Evolutionary conservation across 2,113 vertebrate genomes (phyloP).

Genomic region (Phalacrocorax aristotelis): DNA sequence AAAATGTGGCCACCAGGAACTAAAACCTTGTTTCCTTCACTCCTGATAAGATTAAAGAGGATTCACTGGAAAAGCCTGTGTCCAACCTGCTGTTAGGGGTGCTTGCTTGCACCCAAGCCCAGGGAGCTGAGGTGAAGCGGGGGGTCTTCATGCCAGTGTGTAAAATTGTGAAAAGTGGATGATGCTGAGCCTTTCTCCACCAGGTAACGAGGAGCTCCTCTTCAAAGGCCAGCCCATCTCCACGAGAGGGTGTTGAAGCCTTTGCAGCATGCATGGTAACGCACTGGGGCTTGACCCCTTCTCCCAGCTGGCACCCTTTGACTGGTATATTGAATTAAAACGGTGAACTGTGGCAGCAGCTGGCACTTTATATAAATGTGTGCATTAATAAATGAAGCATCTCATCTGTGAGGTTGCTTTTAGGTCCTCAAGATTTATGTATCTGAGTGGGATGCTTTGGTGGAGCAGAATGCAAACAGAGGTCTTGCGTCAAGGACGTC

Average conservation of each 20-base stretch:
- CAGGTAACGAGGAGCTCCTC: neutral
- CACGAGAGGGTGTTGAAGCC: accelerated
- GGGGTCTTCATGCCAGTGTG: accelerated
- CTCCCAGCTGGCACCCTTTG: neutral
- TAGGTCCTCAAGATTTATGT: neutral
- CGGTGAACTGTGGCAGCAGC: neutral
- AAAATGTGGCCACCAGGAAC: neutral
- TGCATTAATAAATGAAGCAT: neutral
- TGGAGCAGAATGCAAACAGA: neutral
- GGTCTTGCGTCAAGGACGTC: neutral
- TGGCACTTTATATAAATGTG: neutral
- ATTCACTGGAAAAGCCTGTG: accelerated
- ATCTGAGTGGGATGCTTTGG: neutral
- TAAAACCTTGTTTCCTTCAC: neutral
- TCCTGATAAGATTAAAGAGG: neutral
- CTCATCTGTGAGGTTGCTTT: neutral
- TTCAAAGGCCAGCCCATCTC: neutral
- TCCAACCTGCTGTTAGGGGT: accelerated
- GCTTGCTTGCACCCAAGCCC: accelerated
- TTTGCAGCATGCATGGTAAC: accelerated
- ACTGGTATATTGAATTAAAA: neutral
- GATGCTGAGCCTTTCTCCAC: neutral
- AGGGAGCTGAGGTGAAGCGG: no score
- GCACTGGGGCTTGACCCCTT: accelerated
- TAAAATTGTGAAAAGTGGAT: neutral